A percentile compares a stretch with the other conserved stretches of the same genome.
These are phyloP conservation scores for Helicoverpa assulta DNA, from an alignment of 2,888 invertebrate species.

Conservation along the genomic window DNA sequence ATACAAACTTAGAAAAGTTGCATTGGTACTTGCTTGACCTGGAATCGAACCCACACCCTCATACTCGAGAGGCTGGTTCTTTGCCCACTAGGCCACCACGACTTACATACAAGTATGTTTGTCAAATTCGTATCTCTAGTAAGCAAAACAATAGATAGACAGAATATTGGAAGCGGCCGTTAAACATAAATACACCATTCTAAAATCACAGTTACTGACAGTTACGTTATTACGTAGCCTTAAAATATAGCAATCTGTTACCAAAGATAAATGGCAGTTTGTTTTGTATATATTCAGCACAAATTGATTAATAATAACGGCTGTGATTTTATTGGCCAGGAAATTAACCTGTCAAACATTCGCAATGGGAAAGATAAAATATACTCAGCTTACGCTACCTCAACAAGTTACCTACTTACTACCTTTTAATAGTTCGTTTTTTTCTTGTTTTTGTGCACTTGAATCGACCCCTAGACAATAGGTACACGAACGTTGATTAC, in stretches of 20 bases:
- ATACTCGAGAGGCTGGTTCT: too few relatives aligned
- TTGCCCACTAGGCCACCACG: too few relatives aligned
- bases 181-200: too few relatives aligned
- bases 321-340: slow-evolving; percentile 35
- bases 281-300: slow-evolving; percentile 30
- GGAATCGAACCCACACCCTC: too few relatives aligned
- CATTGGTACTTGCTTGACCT: too few relatives aligned
- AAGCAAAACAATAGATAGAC: too few relatives aligned
- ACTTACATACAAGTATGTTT: too few relatives aligned
- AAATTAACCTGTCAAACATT: slow-evolving; percentile 34
- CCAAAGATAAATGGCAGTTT: slow-evolving; percentile 20
- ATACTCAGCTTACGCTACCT: slow-evolving; percentile 22
- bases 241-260: slow-evolving; percentile 30
- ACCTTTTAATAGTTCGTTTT: not conserved
- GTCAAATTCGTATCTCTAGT: too few relatives aligned
- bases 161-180: too few relatives aligned
- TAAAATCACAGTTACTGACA: slow-evolving; percentile 26
- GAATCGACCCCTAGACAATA: not conserved
- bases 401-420: not conserved
- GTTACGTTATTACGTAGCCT: slow-evolving; percentile 15
- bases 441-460: not conserved
- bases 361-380: slow-evolving; percentile 8
- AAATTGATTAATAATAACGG: slow-evolving; percentile 44
- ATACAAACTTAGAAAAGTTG: too few relatives aligned
- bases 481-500: slow-evolving; percentile 15